Evolutionary conservation across 1,140 invertebrate species (phyloP), one percentile per base, ranked within the genome.

Genomic region (Proctacanthus coquilletti): DNA sequence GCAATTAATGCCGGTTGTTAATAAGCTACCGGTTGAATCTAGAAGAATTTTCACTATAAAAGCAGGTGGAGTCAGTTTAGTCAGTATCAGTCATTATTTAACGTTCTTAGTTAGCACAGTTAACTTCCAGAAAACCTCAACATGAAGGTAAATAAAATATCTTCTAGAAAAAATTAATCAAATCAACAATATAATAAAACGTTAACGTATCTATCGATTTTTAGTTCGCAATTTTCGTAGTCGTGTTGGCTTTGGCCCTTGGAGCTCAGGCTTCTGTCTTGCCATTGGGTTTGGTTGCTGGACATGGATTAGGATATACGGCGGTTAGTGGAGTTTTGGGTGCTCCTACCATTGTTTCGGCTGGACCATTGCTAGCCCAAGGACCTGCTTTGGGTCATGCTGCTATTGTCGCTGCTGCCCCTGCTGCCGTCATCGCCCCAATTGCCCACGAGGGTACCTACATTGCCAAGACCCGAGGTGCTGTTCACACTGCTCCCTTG

Each of bases 401-500:
- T 19, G 38, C n/a, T 11, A 8, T 11, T 11, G 14, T 32, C 5
- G 34, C 18, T 5, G 25, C 14, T 21, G 27, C 25, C 11, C 15
- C 18, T 13, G 36, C 36, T 18, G 10, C 9, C 21, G 21, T 32
- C 10, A n/a, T 29, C 15, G 27, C n/a, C 23, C 29, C 18, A 13
- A 33, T 15, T 8, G 33, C 34, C 9, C 35, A 33, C 27, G 39
- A 20, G 0, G 2, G 18, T n/a, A 23, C 25, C 18, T 63, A 63
- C 39, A 55, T 61, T n/a, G 61, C 61, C 30, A 55, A 58, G 23
- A 63, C 52, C 31, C 51, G 53, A 31, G 61, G 61, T 29, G 53
- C 61, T 29, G 42, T 63, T 10, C 61, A 63, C 38, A 45, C 50
- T 11, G 61, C 60, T 39, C 54, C 56, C 11, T 48, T 61, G 33